Evolutionary conservation across 2,113 vertebrate genomes (phyloP), one percentile per base, ranked within the genome.

Genomic region (Carassius auratus): DNA sequence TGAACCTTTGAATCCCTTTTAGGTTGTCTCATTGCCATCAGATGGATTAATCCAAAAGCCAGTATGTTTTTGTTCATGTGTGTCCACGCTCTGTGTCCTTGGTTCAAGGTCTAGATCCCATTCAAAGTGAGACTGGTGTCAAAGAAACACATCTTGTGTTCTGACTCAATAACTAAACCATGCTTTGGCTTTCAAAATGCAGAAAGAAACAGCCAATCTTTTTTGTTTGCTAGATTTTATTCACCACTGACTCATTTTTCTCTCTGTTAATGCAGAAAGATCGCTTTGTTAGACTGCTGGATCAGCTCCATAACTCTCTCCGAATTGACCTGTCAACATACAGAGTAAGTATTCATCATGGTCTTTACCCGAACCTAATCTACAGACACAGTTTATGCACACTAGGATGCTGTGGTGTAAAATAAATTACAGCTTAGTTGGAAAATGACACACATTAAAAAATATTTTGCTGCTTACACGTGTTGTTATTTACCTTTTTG

Each of bases 251-350:
- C 15, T 73, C 13, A 50, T 71, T 5, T 55, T 26, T 50, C 19
- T 21, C 26, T 81, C 5, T 50, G 23, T 50, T 85, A 59, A 76
- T 78, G 42, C 91, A 97, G 98, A 97, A 96, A 93, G 98, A 99
- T 85, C 95, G 97, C 61, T 99, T 99, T 87, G 97, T 99, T 50
- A 98, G 98, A 92, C 95, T 99, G 57, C 92, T 99, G 92, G 98
- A 99, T 92, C 98, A 99, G 90, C 95, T 99, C 77, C 98, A 99
- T 93, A 99, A 99, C 90, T 99, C 98, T 4, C 94, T 99, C 87
- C 96, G 97, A 5, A 99, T 99, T 33, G 98, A 99, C 92, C 96
- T 99, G 42, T 99, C 98, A 81, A 97, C 95, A 89, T 99, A 99
- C 90, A 93, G 97, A 90, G 98, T 99, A 90, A 97, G 97, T 76